phyloP scores from a whole-genome alignment of 2,113 vertebrate species.

The Callospermophilus lateralis region DNA sequence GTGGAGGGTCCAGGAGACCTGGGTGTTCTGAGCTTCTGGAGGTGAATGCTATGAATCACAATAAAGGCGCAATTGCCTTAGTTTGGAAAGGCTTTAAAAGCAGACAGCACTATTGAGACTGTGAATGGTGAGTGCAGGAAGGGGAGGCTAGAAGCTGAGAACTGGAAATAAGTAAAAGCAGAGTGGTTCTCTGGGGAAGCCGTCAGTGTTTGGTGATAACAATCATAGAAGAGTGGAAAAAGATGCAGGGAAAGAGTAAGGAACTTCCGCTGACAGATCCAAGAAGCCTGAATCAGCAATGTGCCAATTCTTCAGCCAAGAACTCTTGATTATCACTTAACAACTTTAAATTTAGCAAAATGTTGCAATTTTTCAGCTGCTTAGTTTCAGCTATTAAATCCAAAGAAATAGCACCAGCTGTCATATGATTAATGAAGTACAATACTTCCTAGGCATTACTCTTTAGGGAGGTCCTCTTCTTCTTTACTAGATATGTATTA shows the following conservation, averaged over 20 bases:
- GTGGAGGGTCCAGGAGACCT: not conserved
- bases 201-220: not conserved
- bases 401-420: not conserved
- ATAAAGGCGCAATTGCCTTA: not conserved
- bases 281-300: not conserved
- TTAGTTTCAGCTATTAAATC: not conserved
- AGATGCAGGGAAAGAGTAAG: too few relatives aligned
- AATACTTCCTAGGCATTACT: slow-evolving; percentile 73
- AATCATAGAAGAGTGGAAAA: not conserved
- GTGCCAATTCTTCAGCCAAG: not conserved
- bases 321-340: not conserved
- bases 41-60: not conserved
- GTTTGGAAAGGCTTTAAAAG: not conserved
- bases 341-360: not conserved
- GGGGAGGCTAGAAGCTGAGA: not conserved
- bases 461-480: slow-evolving; percentile 67
- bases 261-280: not conserved
- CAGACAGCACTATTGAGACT: not conserved
- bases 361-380: not conserved
- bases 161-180: not conserved
- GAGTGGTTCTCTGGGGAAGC: not conserved
- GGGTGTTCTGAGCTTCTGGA: not conserved
- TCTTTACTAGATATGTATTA: slow-evolving; percentile 54
- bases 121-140: not conserved
- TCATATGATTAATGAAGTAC: not conserved